Conservation (phyloP, 2,797 vertebrate species). For the Danio jaintianensis region DNA sequence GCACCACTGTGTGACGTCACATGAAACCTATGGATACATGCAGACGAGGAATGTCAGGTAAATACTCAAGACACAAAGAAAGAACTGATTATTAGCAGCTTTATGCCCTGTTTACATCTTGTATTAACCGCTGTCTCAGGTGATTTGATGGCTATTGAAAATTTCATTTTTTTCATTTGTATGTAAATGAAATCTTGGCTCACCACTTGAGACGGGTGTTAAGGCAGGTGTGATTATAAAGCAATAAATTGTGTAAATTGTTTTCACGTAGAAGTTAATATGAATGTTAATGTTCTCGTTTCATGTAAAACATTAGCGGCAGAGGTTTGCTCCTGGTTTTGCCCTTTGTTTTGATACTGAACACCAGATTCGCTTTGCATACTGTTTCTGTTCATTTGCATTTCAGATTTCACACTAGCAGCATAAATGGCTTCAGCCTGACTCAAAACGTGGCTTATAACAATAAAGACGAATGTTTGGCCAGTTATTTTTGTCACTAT, state of each 20-base stretch:
- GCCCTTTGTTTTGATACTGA: constrained; percentile 52
- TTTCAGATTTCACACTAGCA: constrained; percentile 62
- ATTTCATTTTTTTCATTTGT: background rate
- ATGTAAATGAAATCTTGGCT: background rate
- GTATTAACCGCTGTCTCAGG: background rate
- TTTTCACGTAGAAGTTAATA: background rate
- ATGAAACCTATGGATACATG: too few relatives aligned
- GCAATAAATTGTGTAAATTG: background rate
- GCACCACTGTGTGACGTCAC: too few relatives aligned
- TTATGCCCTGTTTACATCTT: background rate
- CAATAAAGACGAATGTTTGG: background rate
- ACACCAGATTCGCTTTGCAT: constrained; percentile 59
- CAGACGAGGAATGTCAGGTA: background rate
- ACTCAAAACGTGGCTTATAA: constrained; percentile 12
- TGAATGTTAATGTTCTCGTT: background rate
- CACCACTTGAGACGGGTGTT: background rate
- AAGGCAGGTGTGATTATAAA: background rate
- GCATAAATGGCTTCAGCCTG: constrained; percentile 24
- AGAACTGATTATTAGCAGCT: background rate
- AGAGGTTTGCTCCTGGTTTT: constrained; percentile 44
- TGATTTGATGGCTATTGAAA: background rate
- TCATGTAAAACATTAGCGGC: constrained; percentile 48
- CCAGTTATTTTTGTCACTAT: background rate
- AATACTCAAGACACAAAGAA: background rate
- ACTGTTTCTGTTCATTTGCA: constrained; percentile 59